Evolutionary conservation across 1,140 invertebrate species (phyloP), one percentile per base, ranked within the genome.

Genomic region (Drosophila hydei): DNA sequence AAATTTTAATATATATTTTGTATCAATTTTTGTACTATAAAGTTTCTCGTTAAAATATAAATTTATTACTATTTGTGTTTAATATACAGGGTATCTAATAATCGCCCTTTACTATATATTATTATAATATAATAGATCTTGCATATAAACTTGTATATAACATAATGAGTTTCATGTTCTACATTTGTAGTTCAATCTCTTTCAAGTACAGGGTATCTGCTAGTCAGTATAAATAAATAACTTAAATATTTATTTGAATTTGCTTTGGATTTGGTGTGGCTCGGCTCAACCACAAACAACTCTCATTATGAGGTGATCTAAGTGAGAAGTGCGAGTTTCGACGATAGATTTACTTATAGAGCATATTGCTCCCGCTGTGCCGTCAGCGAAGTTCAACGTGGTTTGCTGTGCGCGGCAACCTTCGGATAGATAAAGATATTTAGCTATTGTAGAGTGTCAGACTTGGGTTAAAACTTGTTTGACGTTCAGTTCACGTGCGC

Each of bases 401-500:
- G 59, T 80, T 80, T 68, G 42, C 36, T 45, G 51, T 64, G 36
- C 42, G 52, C 30, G 11, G 9, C 52, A 73, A 59, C 77, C 77
- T 79, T 79, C 73, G 56, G 18, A 59, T 69, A 50, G 58, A 73
- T 72, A 76, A 72, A 72, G 58, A 68, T 76, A 48, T 59, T 18
- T 59, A 25, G 58, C 58, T 52, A 45, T 61, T 54, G 27, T 61
- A 54, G 51, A 62, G 48, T 54, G 48, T 62, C 58, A 69, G 45
- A 61, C 23, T 61, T 68, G 48, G 38, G 23, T 11, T 14, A 45
- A 45, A 69, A 62, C 56, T 61, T 62, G 58, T 79, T 84, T 56
- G 38, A 25, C 48, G 67, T 78, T 84, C 58, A 42, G 67, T 75
- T 59, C 79, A 79, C 79, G 79, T 83, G 79, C 60, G 50, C 33